These are phyloP conservation scores for Galendromus occidentalis DNA, from an alignment of 1,140 invertebrate genomes.

Conservation along the genomic window DNA sequence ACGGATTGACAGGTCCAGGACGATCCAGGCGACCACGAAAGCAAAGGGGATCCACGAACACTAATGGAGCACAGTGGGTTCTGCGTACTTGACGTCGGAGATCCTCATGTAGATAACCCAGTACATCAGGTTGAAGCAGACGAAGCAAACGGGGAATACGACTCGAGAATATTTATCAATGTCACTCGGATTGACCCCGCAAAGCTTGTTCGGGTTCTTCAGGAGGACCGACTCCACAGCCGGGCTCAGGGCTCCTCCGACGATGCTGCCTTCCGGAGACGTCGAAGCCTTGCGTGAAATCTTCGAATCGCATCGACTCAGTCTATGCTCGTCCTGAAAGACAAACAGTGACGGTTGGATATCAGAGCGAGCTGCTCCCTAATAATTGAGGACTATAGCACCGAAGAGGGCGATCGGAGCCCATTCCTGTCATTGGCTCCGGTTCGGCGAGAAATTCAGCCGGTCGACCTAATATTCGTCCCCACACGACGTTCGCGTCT, in stretches of 20 bases:
- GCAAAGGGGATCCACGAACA: conserved; percentile 11
- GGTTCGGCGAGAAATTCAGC: too few species aligned
- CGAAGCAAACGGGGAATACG: conserved; percentile 81
- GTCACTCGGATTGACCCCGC: conserved; percentile 72
- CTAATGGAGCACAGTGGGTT: conserved; percentile 12
- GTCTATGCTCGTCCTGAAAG: not conserved
- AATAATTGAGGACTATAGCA: too few species aligned
- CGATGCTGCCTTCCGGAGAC: not conserved
- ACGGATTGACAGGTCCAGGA: conserved; percentile 8
- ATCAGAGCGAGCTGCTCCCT: too few species aligned
- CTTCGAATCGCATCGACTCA: conserved; percentile 2
- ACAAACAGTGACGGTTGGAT: too few species aligned
- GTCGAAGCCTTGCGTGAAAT: not conserved
- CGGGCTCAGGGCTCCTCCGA: conserved; percentile 6
- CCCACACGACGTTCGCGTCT: too few species aligned
- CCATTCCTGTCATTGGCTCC: too few species aligned
- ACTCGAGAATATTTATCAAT: conserved; percentile 88
- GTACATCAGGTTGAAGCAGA: conserved; percentile 89
- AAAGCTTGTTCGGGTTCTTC: conserved; percentile 62
- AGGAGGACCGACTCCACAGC: conserved; percentile 21
- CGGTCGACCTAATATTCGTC: too few species aligned
- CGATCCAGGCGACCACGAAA: conserved; percentile 12
- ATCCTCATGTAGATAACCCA: conserved; percentile 92
- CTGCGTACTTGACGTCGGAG: conserved; percentile 44
- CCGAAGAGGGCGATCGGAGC: too few species aligned